Evolutionary conservation across 2,113 vertebrate species (phyloP), one percentile per base, ranked within the genome.

Genomic region (Azemiops feae): DNA sequence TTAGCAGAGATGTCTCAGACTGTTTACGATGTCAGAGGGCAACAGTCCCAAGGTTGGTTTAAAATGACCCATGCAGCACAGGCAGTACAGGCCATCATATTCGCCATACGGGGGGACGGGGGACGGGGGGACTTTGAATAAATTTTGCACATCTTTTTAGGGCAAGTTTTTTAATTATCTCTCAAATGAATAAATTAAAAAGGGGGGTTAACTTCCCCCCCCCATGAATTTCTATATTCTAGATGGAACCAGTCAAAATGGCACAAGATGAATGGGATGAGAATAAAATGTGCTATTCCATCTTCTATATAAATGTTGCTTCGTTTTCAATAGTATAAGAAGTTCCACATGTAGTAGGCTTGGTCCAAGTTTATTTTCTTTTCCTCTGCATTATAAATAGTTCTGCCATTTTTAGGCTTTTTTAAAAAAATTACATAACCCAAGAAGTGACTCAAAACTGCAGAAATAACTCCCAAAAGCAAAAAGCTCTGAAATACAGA

Each of bases 81-180:
- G 45, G 45, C 0, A 94, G 47, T 0, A 14, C 50, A 50, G 53
- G 86, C 34, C 92, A 91, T 85, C 43, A 30, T 16, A 14, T 53
- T 85, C 89, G 91, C 92, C 95, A 58, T 87, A 92, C 89, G 90
- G 94, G 92, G 96, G 94, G 89, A n/a, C n/a, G n/a, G n/a, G n/a
- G n/a, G n/a, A n/a, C n/a, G n/a, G 90, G 93, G 92, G 96, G 93
- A 94, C 8, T 3, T 94, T 93, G 91, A 95, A 89, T 10, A 22
- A 96, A 74, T 92, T 94, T 94, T 87, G 54, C 88, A 90, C 85
- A 18, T 97, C 97, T 97, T 97, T 96, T 93, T 0, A 95, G 96
- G 96, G 92, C 96, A 94, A 94, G 22, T 69, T 92, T 86, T 50
- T 81, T 0, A 2, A 0, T 23, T 69, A 45, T 53, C 89, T 5